Evolutionary conservation across 2,113 vertebrate genomes (phyloP).

Genomic region (Vidua chalybeata): DNA sequence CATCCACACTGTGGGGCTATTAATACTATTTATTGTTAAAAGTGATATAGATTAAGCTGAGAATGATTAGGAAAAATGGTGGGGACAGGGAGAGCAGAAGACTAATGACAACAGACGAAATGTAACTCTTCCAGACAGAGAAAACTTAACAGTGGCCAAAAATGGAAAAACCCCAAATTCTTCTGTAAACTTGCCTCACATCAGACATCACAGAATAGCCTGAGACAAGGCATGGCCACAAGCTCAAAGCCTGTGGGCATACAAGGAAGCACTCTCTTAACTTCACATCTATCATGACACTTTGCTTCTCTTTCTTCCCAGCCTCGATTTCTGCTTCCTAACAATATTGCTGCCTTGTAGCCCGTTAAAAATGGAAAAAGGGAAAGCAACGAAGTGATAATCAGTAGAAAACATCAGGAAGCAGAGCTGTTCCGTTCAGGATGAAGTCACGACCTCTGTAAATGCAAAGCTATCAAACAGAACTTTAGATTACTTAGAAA

Average conservation of each 20-base stretch:
- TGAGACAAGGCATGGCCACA: not conserved
- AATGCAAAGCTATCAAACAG: constrained; percentile 27
- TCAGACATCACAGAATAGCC: not conserved
- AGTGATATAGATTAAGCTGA: not conserved
- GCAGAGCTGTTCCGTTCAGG: not conserved
- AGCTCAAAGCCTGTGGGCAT: not conserved
- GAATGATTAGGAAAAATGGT: not conserved
- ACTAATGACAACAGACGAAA: not conserved
- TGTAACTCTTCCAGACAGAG: not conserved
- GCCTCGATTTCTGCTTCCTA: not conserved
- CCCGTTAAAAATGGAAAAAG: not conserved
- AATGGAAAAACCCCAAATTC: not conserved
- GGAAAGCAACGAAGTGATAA: not conserved
- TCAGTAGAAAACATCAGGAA: constrained; percentile 34
- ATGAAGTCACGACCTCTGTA: constrained; percentile 5
- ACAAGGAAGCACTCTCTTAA: not conserved
- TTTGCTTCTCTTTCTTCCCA: not conserved
- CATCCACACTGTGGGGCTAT: not conserved
- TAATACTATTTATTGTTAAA: not conserved
- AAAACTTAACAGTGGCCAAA: not conserved
- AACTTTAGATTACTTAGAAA: constrained; percentile 40
- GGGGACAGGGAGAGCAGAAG: not conserved
- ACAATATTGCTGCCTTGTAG: not conserved
- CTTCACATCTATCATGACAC: not conserved
- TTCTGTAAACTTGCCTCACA: not conserved